These are phyloP conservation scores for Plodia interpunctella DNA, from an alignment of 1,140 invertebrate genomes.

Conservation along the genomic window DNA sequence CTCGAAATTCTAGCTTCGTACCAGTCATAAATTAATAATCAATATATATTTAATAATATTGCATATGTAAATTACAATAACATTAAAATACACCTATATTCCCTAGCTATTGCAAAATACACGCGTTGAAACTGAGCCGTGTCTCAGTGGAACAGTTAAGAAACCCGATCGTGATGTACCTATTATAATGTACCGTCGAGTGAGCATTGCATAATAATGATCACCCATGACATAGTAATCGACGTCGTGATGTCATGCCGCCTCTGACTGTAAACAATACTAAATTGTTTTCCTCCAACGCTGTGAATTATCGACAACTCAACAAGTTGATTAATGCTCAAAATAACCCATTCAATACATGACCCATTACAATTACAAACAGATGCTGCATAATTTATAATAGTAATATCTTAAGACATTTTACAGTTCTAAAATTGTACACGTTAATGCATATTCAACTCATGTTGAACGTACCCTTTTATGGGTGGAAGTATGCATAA, in stretches of 20 bases:
- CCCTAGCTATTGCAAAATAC: not conserved
- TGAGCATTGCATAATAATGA: conserved; percentile 9
- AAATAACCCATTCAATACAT: not conserved
- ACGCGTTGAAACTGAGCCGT: not conserved
- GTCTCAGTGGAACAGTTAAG: conserved; percentile 6
- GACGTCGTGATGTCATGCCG: conserved; percentile 13
- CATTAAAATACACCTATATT: too few relatives aligned
- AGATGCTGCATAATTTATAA: not conserved
- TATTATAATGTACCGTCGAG: not conserved
- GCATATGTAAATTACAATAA: not conserved
- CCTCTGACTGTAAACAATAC: not conserved
- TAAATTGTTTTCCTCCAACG: not conserved
- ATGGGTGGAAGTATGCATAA: too few relatives aligned
- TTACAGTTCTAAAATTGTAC: too few relatives aligned
- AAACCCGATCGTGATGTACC: not conserved
- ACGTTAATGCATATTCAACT: too few relatives aligned
- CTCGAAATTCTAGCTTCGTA: not conserved
- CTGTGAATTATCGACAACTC: not conserved
- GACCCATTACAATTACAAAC: not conserved
- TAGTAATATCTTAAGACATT: too few relatives aligned
- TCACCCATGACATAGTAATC: conserved; percentile 11
- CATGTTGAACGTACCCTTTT: too few relatives aligned
- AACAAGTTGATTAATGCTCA: not conserved
- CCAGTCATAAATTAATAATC: not conserved
- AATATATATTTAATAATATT: not conserved